phyloP scores from a whole-genome alignment of 2,797 vertebrate species.

The Hydrophis major region DNA sequence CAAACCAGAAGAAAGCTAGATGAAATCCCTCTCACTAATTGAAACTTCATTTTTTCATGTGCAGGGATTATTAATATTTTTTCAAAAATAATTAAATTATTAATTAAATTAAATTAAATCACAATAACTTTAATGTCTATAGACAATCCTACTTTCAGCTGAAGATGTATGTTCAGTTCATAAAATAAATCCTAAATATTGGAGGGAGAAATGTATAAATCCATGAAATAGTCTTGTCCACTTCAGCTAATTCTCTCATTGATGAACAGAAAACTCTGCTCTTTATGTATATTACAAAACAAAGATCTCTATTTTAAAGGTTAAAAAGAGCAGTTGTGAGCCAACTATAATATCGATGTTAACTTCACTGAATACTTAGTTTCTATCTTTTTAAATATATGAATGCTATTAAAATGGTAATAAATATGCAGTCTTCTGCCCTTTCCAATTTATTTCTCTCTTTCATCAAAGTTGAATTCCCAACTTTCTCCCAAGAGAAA shows the following conservation, averaged over 20 bases:
- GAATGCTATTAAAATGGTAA: constrained; percentile 68
- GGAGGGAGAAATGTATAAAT: not conserved
- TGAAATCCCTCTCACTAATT: not conserved
- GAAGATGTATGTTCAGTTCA: not conserved
- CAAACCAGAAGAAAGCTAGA: not conserved
- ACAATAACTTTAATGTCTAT: not conserved
- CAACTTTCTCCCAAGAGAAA: constrained; percentile 45
- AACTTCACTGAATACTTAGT: constrained; percentile 34
- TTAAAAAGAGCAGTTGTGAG: not conserved
- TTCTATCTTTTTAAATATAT: constrained; percentile 52
- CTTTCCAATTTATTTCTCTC: constrained; percentile 60
- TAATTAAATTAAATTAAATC: not conserved
- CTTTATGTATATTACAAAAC: not conserved
- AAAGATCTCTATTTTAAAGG: not conserved
- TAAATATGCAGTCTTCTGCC: constrained; percentile 57
- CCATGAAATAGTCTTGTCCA: not conserved
- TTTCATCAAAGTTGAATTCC: constrained; percentile 68
- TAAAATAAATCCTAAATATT: not conserved
- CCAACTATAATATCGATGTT: not conserved
- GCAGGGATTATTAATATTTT: not conserved
- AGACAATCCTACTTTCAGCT: not conserved
- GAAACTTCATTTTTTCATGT: not conserved
- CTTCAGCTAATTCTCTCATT: not conserved
- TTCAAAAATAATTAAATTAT: not conserved
- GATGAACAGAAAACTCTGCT: not conserved